These are phyloP conservation scores for Pipistrellus pygmaeus DNA, from an alignment of 2,797 vertebrate genomes.

Conservation along the genomic window DNA sequence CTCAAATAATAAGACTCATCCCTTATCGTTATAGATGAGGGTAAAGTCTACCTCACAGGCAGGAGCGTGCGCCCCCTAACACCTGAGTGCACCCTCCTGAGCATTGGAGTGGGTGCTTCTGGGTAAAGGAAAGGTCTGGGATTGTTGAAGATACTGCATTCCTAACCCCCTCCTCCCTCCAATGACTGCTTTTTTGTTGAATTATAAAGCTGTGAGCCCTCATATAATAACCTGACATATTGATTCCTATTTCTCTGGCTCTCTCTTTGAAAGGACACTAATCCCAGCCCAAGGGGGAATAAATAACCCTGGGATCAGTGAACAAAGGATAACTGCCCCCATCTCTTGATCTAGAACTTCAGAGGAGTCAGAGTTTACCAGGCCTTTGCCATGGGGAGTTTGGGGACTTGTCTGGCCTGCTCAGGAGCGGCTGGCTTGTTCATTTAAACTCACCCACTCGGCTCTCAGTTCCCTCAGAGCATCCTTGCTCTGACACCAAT, in stretches of 20 bases:
- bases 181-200: slow-evolving; percentile 45
- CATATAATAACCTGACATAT: slow-evolving; percentile 50
- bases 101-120: not conserved
- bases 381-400: accelerated
- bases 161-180: not conserved
- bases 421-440: not conserved
- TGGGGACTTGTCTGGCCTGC: not conserved
- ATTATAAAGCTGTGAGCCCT: slow-evolving; percentile 49
- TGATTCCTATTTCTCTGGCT: slow-evolving; percentile 52
- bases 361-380: slow-evolving; percentile 9
- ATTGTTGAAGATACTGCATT: not conserved
- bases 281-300: slow-evolving; percentile 53
- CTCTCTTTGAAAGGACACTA: slow-evolving; percentile 67
- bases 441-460: not conserved
- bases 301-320: slow-evolving; percentile 30
- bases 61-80: not conserved
- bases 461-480: not conserved
- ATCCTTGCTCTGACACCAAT: not conserved
- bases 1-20: not conserved
- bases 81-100: not conserved
- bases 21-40: not conserved
- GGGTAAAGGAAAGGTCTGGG: not conserved
- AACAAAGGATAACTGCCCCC: not conserved
- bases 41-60: not conserved
- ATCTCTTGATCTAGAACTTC: slow-evolving; percentile 33